Conservation (phyloP, 2,113 vertebrate species). For the Dendropsophus ebraccatus region DNA sequence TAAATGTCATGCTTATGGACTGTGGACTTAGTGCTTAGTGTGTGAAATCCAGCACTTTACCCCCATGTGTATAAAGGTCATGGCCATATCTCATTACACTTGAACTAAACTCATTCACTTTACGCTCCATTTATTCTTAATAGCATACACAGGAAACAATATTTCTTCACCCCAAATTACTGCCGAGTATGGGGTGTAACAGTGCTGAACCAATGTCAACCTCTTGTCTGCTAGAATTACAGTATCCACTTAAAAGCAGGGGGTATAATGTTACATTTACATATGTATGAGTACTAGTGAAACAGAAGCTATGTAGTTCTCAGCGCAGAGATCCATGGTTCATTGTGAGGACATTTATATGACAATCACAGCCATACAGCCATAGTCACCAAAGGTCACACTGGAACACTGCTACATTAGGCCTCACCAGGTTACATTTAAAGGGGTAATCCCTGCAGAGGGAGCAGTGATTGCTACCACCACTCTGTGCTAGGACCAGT, state of each 20-base stretch:
- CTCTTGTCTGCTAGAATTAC: neutral
- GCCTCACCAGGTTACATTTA: too few species aligned
- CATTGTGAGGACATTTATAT: neutral
- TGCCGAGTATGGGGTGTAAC: neutral
- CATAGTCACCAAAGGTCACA: neutral
- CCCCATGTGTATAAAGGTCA: slow-evolving; percentile 9
- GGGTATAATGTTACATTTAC: neutral
- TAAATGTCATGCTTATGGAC: neutral
- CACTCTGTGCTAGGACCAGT: too few species aligned
- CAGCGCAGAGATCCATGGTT: slow-evolving; percentile 17
- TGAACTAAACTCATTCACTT: neutral
- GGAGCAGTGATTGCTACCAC: too few species aligned
- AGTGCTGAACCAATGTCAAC: slow-evolving; percentile 8
- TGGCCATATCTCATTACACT: neutral
- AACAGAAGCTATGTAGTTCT: neutral
- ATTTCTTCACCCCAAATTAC: neutral
- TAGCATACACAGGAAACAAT: slow-evolving; percentile 2
- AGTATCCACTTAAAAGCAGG: neutral
- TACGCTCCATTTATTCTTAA: slow-evolving; percentile 1
- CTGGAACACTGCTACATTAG: neutral
- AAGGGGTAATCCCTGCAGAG: neutral
- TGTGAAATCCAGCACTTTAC: neutral
- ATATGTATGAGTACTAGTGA: slow-evolving; percentile 19
- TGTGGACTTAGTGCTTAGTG: slow-evolving; percentile 42
- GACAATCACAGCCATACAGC: neutral